Conservation (phyloP, 2,888 invertebrate genomes). For the Copidosoma aretas region DNA sequence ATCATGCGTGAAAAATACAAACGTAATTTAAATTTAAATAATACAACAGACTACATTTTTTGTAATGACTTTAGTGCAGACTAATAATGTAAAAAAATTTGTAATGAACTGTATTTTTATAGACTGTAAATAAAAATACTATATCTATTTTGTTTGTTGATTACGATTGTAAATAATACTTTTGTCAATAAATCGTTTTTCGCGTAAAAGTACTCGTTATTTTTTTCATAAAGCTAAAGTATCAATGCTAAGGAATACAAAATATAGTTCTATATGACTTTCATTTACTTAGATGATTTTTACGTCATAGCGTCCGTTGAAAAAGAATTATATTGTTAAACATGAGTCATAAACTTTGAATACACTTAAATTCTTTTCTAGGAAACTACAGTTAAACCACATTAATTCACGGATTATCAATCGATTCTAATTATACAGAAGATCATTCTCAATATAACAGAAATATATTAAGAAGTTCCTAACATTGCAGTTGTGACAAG, state of each 20-base stretch:
- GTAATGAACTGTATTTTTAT: background rate
- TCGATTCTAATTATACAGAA: constrained; percentile 15
- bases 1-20: too few relatives aligned
- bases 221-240: background rate
- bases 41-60: too few relatives aligned
- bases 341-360: background rate
- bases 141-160: constrained; percentile 25
- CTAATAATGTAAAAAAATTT: background rate
- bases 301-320: constrained; percentile 37
- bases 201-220: too few relatives aligned
- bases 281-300: constrained; percentile 36
- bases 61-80: background rate
- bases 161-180: constrained; percentile 23
- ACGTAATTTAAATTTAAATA: too few relatives aligned
- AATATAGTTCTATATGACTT: constrained; percentile 27
- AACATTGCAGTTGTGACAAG: background rate
- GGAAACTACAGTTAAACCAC: constrained; percentile 37
- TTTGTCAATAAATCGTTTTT: constrained; percentile 26
- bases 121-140: too few relatives aligned
- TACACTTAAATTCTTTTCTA: constrained; percentile 24
- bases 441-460: constrained; percentile 33
- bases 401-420: constrained; percentile 12
- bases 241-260: constrained; percentile 23
- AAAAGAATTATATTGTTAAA: constrained; percentile 22
- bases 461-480: constrained; percentile 21